Percentiles rank a stretch among this genome's conserved stretches.
phyloP scores from a whole-genome alignment of 2,888 invertebrate genomes.

The Sminthurinus aureus region DNA sequence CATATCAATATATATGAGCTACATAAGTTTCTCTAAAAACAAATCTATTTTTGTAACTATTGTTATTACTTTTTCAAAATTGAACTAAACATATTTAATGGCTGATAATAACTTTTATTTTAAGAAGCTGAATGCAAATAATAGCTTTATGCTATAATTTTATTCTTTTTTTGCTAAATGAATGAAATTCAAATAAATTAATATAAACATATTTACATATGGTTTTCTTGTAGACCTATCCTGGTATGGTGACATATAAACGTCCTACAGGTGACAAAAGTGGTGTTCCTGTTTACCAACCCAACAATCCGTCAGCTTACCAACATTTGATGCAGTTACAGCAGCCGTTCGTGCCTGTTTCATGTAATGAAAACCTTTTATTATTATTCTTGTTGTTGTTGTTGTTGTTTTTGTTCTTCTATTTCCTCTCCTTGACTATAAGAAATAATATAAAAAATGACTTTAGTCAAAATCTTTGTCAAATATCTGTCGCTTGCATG shows the following conservation, averaged over 20 bases:
- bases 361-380: constrained; percentile 82
- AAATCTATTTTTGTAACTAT: no score
- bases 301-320: constrained; percentile 71
- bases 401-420: no score
- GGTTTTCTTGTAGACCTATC: constrained; percentile 78
- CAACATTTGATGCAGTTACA: constrained; percentile 90
- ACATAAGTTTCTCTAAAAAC: no score
- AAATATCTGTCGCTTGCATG: constrained; percentile 43
- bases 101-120: neutral
- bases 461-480: constrained; percentile 4
- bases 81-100: no score
- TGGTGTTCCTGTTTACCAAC: constrained; percentile 93
- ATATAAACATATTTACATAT: constrained; percentile 6
- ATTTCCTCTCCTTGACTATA: no score
- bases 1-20: no score
- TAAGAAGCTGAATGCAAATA: neutral
- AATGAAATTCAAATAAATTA: no score
- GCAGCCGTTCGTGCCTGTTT: constrained; percentile 97
- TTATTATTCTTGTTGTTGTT: neutral
- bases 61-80: no score
- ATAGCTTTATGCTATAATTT: neutral
- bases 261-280: constrained; percentile 93
- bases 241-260: constrained; percentile 95
- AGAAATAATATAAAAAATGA: no score
- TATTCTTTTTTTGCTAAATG: no score